Percentiles rank a stretch among this genome's conserved stretches.
Conservation (phyloP, 2,888 invertebrate genomes). For the Macrosiphum euphorbiae region DNA sequence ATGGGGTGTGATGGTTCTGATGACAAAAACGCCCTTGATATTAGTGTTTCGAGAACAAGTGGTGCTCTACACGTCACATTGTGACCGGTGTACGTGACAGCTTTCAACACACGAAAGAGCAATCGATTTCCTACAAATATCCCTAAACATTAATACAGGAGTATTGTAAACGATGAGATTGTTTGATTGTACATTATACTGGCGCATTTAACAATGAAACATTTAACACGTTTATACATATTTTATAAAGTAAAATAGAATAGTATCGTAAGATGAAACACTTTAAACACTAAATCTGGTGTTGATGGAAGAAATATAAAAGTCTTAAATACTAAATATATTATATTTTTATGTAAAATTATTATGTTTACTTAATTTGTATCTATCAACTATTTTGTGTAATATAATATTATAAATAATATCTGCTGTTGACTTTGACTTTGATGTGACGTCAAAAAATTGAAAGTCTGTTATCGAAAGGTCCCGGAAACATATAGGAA, state of each 20-base stretch:
- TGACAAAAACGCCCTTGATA: conserved; percentile 5
- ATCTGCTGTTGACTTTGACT: not conserved
- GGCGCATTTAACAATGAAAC: not conserved
- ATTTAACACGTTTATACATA: not conserved
- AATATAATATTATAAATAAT: not conserved
- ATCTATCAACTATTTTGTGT: not conserved
- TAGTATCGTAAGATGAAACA: not conserved
- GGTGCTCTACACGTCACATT: conserved; percentile 55
- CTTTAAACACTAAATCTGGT: not conserved
- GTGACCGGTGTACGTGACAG: conserved; percentile 60
- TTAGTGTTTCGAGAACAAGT: conserved; percentile 43
- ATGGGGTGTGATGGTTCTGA: not conserved
- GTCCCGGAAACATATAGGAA: not conserved
- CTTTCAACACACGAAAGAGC: conserved; percentile 45
- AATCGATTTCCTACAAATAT: conserved; percentile 49
- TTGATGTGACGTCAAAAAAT: not conserved
- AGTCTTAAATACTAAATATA: not conserved
- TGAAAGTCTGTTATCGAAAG: not conserved
- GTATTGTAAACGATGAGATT: not conserved
- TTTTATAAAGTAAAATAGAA: not conserved
- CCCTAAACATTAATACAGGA: not conserved
- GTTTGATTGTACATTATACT: not conserved
- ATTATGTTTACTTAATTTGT: not conserved
- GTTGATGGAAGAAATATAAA: no score
- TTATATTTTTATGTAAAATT: not conserved